Conservation (phyloP, 2,113 vertebrate species). For the Cepphus grylle region DNA sequence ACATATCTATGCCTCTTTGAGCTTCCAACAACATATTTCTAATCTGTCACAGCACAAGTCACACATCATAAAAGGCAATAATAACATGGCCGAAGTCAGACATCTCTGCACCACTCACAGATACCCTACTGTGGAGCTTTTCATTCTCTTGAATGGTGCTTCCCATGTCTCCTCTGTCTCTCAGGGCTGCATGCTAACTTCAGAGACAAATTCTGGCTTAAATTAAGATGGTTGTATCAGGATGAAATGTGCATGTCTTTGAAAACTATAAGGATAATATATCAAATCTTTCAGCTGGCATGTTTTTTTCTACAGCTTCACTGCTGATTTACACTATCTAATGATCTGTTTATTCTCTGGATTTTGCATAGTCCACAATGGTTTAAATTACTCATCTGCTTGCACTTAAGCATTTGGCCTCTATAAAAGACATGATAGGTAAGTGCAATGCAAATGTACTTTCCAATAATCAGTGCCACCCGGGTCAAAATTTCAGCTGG, state of each 20-base stretch:
- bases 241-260: background rate
- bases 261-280: background rate
- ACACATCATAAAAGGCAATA: slow-evolving; percentile 31
- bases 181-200: background rate
- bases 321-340: slow-evolving; percentile 19
- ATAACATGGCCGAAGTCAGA: background rate
- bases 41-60: slow-evolving; percentile 25
- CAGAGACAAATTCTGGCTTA: slow-evolving; percentile 20
- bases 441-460: background rate
- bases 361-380: background rate
- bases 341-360: slow-evolving; percentile 34
- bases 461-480: background rate
- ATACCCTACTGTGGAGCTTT: background rate
- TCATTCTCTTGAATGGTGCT: background rate
- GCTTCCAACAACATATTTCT: slow-evolving; percentile 1
- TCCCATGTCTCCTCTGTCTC: background rate
- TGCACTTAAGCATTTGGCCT: slow-evolving; percentile 27
- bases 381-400: slow-evolving; percentile 45
- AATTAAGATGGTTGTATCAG: background rate
- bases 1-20: background rate
- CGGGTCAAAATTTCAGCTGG: background rate
- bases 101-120: background rate
- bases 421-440: background rate
- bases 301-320: background rate
- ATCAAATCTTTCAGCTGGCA: background rate